Percentiles rank a stretch among this genome's conserved stretches.
Evolutionary conservation across 2,888 invertebrate species (phyloP).

Genomic region (Luffia ferchaultella): DNA sequence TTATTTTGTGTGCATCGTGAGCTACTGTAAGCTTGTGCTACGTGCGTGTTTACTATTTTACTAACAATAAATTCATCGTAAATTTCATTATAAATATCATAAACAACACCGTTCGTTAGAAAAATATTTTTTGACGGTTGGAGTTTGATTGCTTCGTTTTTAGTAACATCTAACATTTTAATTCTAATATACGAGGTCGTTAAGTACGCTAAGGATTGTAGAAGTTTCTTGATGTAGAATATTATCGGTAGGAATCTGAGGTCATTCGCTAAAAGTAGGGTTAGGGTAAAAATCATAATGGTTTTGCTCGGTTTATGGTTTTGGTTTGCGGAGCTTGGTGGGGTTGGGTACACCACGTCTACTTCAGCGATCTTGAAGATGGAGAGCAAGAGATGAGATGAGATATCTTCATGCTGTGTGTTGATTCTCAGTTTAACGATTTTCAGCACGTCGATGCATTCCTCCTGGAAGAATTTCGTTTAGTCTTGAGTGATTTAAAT

Average conservation of each 20-base stretch:
- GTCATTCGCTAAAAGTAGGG: too few species aligned
- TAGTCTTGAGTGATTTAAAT: too few species aligned
- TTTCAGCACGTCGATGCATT: conserved; percentile 83
- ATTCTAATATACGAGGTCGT: too few species aligned
- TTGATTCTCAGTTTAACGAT: conserved; percentile 86
- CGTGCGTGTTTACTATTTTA: conserved; percentile 39
- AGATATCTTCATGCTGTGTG: conserved; percentile 83
- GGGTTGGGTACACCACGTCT: conserved; percentile 80
- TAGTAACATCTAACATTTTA: too few species aligned
- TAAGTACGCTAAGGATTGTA: conserved; percentile 53
- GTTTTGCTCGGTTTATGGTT: conserved; percentile 28
- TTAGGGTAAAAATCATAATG: conserved; percentile 35
- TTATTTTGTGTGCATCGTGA: conserved; percentile 33
- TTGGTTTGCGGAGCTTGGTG: conserved; percentile 61
- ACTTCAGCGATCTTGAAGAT: conserved; percentile 94
- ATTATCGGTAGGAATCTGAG: conserved; percentile 19
- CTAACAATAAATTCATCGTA: conserved; percentile 24
- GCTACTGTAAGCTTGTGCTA: conserved; percentile 54
- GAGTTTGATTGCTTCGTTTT: too few species aligned
- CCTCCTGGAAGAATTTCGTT: conserved; percentile 80
- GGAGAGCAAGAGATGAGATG: conserved; percentile 85
- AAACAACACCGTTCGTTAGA: too few species aligned
- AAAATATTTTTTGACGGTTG: too few species aligned
- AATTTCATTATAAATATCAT: too few species aligned
- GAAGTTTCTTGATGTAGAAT: conserved; percentile 25